Base-by-base conservation (phyloP, 2,888 invertebrate species). In the Mythimna vitellina region DNA sequence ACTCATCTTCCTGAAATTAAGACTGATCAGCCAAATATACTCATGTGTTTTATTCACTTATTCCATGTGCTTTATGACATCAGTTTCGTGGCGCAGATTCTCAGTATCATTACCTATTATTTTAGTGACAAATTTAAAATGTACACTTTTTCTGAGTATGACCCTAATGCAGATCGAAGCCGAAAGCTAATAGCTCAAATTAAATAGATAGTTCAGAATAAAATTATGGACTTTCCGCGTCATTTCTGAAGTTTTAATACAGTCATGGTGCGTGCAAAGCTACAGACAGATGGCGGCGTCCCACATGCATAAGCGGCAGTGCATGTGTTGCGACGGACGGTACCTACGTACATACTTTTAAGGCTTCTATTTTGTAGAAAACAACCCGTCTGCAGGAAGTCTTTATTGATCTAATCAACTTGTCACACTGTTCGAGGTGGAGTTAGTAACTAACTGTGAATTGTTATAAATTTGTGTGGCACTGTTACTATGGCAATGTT, bases 341-440 rank as follows among this genome's bases (percentile, higher is more conserved):
- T 29, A 29, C 29, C 29, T 72, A 83, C 80, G 65, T 51, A 83
- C 80, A 67, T 51, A 83, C 78, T 88, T 90, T 70, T 89, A 90
- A 87, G 91, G 91, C 89, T 91, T 91, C 91, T 89, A 87, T 90
- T 89, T 91, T 85, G 85, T 87, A 80, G 85, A 79, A 70, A 74
- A 84, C 87, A 78, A 67, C 73, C 72, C 74, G 71, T 68, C 63
- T 74, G 76, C 87, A 85, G 87, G 87, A 87, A 87, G 83, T 87
- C 81, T 81, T 83, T 87, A 88, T 89, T 85, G 89, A 89, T 89
- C 84, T 86, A 83, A 79, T 82, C 75, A 78, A 81, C 76, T 81
- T 83, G 82, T 78, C 69, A 63, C 67, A 76, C 79, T 73, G 76
- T 68, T 76, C 60, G n/a, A 66, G 42, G 77, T 71, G 46, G 22